Conservation (phyloP, 2,888 invertebrate genomes). For the Cosmorhoe ocellata region DNA sequence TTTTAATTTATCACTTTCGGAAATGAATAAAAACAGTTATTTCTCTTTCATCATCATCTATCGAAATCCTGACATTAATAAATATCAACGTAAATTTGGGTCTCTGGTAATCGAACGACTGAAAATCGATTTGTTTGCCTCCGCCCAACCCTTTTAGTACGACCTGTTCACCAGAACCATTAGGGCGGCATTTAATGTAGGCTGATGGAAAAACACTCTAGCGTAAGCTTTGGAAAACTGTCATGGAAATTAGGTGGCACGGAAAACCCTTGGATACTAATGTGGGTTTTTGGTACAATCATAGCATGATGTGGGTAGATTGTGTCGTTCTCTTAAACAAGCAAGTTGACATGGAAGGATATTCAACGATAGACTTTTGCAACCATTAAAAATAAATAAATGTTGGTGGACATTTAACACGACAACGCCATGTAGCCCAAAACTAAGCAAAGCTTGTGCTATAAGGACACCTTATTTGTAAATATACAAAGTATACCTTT, state of each 20-base stretch:
- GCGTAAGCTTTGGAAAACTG: constrained; percentile 21
- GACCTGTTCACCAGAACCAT: constrained; percentile 26
- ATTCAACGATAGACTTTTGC: too few species aligned
- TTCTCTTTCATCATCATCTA: too few species aligned
- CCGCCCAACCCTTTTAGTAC: constrained; percentile 51
- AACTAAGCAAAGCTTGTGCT: too few species aligned
- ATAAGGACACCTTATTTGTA: too few species aligned
- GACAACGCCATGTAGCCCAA: too few species aligned
- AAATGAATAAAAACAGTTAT: too few species aligned
- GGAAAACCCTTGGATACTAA: constrained; percentile 36
- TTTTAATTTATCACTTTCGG: too few species aligned
- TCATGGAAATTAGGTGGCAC: constrained; percentile 41
- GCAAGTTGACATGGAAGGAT: too few species aligned
- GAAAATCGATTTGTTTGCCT: constrained; percentile 50
- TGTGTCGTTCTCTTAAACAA: too few species aligned
- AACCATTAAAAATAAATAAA: too few species aligned
- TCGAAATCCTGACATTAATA: neutral
- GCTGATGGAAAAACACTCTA: constrained; percentile 51
- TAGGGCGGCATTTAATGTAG: constrained; percentile 33
- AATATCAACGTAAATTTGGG: neutral
- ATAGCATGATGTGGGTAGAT: constrained; percentile 16
- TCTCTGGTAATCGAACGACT: neutral
- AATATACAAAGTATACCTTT: too few species aligned
- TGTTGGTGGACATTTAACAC: too few species aligned
- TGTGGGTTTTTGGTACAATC: constrained; percentile 23